Percentiles rank a stretch among this genome's conserved stretches.
Conservation (phyloP, 2,888 invertebrate species). For the Hirudinaria manillensis region DNA sequence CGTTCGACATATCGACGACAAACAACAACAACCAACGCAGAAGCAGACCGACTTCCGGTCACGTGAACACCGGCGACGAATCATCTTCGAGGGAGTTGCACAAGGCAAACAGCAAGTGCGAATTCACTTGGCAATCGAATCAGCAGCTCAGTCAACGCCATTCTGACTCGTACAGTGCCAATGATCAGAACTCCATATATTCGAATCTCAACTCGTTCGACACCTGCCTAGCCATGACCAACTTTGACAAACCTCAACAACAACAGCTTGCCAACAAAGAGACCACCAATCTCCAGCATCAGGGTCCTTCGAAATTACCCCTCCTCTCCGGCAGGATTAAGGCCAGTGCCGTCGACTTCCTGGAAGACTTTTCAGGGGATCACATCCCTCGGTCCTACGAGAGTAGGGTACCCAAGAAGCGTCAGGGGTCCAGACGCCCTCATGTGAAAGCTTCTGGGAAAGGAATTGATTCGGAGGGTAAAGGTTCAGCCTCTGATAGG, state of each 20-base stretch:
- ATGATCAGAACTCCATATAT: neutral
- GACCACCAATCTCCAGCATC: neutral
- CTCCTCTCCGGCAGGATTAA: neutral
- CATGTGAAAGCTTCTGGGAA: neutral
- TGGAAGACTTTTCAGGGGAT: neutral
- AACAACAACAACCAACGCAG: neutral
- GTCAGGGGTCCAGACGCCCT: neutral
- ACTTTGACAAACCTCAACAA: neutral
- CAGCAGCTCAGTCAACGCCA: neutral
- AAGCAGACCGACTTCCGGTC: neutral
- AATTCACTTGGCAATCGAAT: neutral
- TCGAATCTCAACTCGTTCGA: neutral
- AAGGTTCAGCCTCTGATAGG: neutral
- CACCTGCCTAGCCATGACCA: neutral
- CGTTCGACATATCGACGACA: constrained; percentile 22
- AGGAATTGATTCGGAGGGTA: neutral
- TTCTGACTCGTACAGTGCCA: neutral
- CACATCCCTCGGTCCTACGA: constrained; percentile 3
- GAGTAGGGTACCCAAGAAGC: neutral
- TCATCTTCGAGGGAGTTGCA: no score
- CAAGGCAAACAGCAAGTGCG: neutral
- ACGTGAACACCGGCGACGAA: neutral
- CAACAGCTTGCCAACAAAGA: neutral
- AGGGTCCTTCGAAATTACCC: neutral
- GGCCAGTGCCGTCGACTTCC: neutral